Percentiles rank a stretch among this genome's conserved stretches.
Conservation (phyloP, 2,888 invertebrate genomes). For the Philhelius pedissequus region DNA sequence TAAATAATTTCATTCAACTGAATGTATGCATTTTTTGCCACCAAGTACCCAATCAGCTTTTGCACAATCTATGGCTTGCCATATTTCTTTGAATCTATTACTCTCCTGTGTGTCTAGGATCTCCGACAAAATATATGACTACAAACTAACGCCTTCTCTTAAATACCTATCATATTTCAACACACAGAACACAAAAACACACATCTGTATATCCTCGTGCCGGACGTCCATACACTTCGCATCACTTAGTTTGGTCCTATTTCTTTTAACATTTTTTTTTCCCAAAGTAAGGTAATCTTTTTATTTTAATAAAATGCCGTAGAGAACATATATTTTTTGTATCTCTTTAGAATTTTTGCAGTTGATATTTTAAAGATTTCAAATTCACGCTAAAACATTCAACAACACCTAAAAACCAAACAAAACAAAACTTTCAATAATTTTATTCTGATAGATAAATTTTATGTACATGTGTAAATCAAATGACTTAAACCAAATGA, state of each 20-base stretch:
- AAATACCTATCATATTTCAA: slow-evolving; percentile 58
- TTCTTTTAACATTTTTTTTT: too few relatives aligned
- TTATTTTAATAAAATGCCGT: too few relatives aligned
- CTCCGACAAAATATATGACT: slow-evolving; percentile 43
- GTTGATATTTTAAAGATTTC: too few relatives aligned
- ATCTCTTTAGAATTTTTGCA: too few relatives aligned
- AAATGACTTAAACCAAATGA: not conserved
- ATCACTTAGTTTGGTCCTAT: not conserved
- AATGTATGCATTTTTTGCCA: not conserved
- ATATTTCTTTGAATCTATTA: slow-evolving; percentile 51
- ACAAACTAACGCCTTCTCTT: slow-evolving; percentile 39
- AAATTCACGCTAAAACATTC: too few relatives aligned
- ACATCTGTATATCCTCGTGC: not conserved
- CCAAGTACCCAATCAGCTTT: not conserved
- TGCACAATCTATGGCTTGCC: not conserved
- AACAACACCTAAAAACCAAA: too few relatives aligned
- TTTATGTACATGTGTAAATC: too few relatives aligned
- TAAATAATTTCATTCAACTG: not conserved
- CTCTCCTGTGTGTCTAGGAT: not conserved
- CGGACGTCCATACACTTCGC: not conserved
- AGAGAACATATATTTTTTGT: too few relatives aligned
- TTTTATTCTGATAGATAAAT: too few relatives aligned
- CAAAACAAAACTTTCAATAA: too few relatives aligned
- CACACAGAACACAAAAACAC: slow-evolving; percentile 20
- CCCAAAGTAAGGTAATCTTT: too few relatives aligned